Evolutionary conservation across 2,797 vertebrate species (phyloP).

Genomic region (Rhinoraja longicauda): DNA sequence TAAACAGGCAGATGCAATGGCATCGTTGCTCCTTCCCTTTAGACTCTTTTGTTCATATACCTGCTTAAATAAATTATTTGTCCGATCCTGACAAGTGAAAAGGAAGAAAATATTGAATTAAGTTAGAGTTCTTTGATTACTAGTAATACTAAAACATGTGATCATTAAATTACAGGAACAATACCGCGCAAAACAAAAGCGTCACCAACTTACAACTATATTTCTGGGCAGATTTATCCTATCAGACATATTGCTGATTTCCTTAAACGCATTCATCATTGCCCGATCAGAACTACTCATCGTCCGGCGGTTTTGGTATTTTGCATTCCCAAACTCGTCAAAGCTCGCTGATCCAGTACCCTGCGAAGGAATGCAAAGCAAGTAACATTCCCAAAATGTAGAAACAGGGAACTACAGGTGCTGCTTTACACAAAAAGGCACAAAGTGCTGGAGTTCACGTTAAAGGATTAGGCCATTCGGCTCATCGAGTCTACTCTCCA

Average conservation of each 20-base stretch:
- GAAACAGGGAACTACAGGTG: too few relatives aligned
- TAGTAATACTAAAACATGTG: slow-evolving; percentile 55
- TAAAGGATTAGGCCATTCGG: too few relatives aligned
- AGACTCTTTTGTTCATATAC: slow-evolving; percentile 98
- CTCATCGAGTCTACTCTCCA: too few relatives aligned
- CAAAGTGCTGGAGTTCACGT: too few relatives aligned
- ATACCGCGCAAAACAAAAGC: slow-evolving; percentile 49
- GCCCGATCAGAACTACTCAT: slow-evolving; percentile 97
- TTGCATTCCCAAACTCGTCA: slow-evolving; percentile 95
- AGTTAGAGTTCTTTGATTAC: slow-evolving; percentile 59
- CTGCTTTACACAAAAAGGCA: too few relatives aligned
- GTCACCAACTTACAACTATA: slow-evolving; percentile 77
- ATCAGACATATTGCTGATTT: slow-evolving; percentile 96
- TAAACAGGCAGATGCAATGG: slow-evolving; percentile 94
- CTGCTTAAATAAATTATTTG: slow-evolving; percentile 99
- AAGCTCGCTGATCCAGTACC: slow-evolving; percentile 96
- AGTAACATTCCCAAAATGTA: neutral
- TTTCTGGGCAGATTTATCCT: slow-evolving; percentile 97
- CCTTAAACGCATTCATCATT: slow-evolving; percentile 98
- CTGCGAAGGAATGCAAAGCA: slow-evolving; percentile 55
- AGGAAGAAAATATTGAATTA: slow-evolving; percentile 59
- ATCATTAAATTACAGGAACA: slow-evolving; percentile 53
- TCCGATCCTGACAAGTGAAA: slow-evolving; percentile 80
- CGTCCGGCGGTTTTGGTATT: slow-evolving; percentile 93
- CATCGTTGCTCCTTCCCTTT: slow-evolving; percentile 94